Percentiles rank a stretch among this genome's conserved stretches.
These are phyloP conservation scores for Galaxea fascicularis DNA, from an alignment of 92 coral and sea anemone species.

Conservation along the genomic window DNA sequence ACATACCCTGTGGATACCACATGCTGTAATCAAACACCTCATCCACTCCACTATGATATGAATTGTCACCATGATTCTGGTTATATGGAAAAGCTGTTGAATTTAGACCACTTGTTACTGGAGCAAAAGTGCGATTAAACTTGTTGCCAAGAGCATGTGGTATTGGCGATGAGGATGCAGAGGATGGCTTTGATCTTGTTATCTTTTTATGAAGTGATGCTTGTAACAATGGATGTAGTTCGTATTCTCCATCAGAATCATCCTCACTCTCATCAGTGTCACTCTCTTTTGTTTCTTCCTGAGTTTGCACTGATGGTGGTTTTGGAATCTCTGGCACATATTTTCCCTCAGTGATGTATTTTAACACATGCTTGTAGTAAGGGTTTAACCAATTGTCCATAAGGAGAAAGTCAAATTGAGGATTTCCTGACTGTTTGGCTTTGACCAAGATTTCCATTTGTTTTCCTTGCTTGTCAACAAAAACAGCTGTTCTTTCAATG, in stretches of 20 bases:
- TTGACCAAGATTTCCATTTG: slow-evolving; percentile 98
- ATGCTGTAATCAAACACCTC: slow-evolving; percentile 39
- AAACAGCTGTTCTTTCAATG: slow-evolving; percentile 94
- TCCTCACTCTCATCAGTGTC: slow-evolving; percentile 25
- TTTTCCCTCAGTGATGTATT: slow-evolving; percentile 75
- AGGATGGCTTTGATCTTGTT: slow-evolving; percentile 59
- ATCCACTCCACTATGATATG: slow-evolving; percentile 3
- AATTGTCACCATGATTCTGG: neutral
- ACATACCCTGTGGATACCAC: slow-evolving; percentile 56
- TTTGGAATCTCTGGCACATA: slow-evolving; percentile 69
- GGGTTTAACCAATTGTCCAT: slow-evolving; percentile 97
- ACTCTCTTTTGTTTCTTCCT: slow-evolving; percentile 55
- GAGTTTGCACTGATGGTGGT: slow-evolving; percentile 64
- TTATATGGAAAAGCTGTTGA: slow-evolving; percentile 48
- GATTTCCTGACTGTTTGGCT: slow-evolving; percentile 99
- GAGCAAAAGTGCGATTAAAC: slow-evolving; percentile 65
- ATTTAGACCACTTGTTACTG: slow-evolving; percentile 38
- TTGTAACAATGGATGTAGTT: slow-evolving; percentile 92
- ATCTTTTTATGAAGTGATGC: slow-evolving; percentile 89
- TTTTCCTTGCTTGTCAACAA: slow-evolving; percentile 91
- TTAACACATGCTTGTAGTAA: slow-evolving; percentile 89
- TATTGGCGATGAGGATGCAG: slow-evolving; percentile 73
- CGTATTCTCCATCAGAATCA: slow-evolving; percentile 89
- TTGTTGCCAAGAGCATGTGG: slow-evolving; percentile 69
- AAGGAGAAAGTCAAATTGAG: slow-evolving; percentile 95